Evolutionary conservation across 2,113 vertebrate species (phyloP), one percentile per base, ranked within the genome.

Genomic region (Vimba vimba): DNA sequence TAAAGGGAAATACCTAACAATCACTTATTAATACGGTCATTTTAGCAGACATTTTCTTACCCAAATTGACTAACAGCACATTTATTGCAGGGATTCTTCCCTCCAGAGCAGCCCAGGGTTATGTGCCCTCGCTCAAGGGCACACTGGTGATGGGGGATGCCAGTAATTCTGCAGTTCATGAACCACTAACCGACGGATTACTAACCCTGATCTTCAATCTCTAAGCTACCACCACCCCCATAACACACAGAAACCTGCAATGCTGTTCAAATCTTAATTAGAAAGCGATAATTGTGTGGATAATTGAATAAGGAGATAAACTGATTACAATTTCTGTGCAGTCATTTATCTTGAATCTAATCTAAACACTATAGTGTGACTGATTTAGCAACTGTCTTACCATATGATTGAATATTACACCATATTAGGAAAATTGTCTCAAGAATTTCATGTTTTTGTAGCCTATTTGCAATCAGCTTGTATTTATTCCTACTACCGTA

Each of bases 211-310:
- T 57, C 82, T 55, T 69, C 23, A 69, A n/a, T 69, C 39, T 47
- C 10, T 47, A 66, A 55, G 19, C 25, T 19, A 71, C 64, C 19
- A 33, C 1, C 45, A 30, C 55, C 64, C 77, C 21, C 77, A 60
- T 60, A 79, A 60, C 57, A 33, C 36, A 25, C 57, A 62, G 23
- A 59, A 43, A 43, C 77, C 33, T 8, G 30, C 21, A 60, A 23
- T 79, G 52, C 30, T 62, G 33, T 82, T 52, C 64, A 82, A 66
- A 82, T 33, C 62, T n/a, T 69, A 68, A 82, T 82, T 82, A 82
- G 25, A 21, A 69, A 36, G 80, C 11, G 3, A 52, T 68, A 69
- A 52, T 82, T 69, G 43, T 50, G 64, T n/a, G 59, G 17, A 82
- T 69, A 82, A 82, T 82, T 68, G 62, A 82, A 82, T 68, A 68